Evolutionary conservation across 1,140 invertebrate species (phyloP).

Genomic region (Hyles vespertilio): DNA sequence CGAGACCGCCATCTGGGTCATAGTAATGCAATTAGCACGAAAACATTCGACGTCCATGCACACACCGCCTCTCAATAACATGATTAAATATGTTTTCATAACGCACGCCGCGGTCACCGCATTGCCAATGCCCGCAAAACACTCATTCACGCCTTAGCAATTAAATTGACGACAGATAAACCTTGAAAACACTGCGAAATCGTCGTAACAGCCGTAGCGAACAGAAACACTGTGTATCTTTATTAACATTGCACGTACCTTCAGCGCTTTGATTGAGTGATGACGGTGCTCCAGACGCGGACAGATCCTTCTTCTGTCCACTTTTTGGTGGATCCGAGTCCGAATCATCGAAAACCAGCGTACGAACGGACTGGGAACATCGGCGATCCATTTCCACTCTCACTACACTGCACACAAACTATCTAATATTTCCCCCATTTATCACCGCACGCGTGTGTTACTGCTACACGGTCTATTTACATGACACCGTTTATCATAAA

Average conservation of each 20-base stretch:
- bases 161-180: conserved; percentile 51
- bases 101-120: neutral
- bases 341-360: conserved; percentile 71
- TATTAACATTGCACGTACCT: conserved; percentile 50
- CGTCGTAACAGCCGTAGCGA: conserved; percentile 4
- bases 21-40: conserved; percentile 11
- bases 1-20: conserved; percentile 20
- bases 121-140: conserved; percentile 21
- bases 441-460: conserved; percentile 31
- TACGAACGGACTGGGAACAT: conserved; percentile 71
- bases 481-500: conserved; percentile 22
- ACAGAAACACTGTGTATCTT: neutral
- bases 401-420: conserved; percentile 59
- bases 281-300: conserved; percentile 46
- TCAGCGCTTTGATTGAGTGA: conserved; percentile 64
- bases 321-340: conserved; percentile 60
- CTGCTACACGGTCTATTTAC: conserved; percentile 21
- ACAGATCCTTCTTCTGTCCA: conserved; percentile 60
- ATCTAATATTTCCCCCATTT: conserved; percentile 66
- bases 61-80: neutral
- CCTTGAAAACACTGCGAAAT: conserved; percentile 56
- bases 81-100: conserved; percentile 1
- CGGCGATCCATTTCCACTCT: conserved; percentile 67
- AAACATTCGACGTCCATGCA: conserved; percentile 10
- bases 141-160: conserved; percentile 43